Evolutionary conservation across 2,113 vertebrate genomes (phyloP).

Genomic region (Malurus melanocephalus): DNA sequence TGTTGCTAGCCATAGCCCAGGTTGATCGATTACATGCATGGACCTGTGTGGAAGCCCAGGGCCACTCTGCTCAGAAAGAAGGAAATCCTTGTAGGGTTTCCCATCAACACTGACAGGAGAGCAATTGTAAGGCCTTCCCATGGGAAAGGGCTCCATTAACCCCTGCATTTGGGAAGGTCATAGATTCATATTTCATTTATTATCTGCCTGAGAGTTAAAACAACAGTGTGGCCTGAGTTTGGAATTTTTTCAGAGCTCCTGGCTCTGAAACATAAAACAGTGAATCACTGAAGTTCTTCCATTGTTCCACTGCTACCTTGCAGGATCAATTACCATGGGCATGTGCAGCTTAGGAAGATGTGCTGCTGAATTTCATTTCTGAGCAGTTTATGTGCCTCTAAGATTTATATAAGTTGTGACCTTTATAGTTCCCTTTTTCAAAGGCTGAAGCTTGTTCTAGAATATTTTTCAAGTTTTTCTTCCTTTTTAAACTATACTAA

Average conservation of each 20-base stretch:
- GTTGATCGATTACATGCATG: neutral
- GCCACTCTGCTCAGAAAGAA: neutral
- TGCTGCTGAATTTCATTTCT: neutral
- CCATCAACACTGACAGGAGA: neutral
- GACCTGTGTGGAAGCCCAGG: neutral
- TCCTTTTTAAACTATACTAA: neutral
- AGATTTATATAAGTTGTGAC: neutral
- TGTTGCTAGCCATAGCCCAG: neutral
- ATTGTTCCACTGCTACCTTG: neutral
- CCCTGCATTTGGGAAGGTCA: neutral
- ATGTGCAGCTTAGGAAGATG: neutral
- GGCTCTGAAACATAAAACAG: neutral
- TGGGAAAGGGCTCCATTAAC: neutral
- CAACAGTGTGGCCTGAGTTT: neutral
- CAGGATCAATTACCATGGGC: neutral
- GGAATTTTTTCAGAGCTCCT: neutral
- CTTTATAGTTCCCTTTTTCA: neutral
- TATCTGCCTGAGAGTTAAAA: neutral
- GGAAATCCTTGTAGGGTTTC: neutral
- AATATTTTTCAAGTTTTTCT: neutral
- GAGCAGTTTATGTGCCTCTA: neutral
- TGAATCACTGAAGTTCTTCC: neutral
- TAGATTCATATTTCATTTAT: neutral
- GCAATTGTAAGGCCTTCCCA: neutral
- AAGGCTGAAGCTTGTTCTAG: neutral